Evolutionary conservation across 2,113 vertebrate genomes (phyloP).

Genomic region (Phoenicopterus ruber): DNA sequence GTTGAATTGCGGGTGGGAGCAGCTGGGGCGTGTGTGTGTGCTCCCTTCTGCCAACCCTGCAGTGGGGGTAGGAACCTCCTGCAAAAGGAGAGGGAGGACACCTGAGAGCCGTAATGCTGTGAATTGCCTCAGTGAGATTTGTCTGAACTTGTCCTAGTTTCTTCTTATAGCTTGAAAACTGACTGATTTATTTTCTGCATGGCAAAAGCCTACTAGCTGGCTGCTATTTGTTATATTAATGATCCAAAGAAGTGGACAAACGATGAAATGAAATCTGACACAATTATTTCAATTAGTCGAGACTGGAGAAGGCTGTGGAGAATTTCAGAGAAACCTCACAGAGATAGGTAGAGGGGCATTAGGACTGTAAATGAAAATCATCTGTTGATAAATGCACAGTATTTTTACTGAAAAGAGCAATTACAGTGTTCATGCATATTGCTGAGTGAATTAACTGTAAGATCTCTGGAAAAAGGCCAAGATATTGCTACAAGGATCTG

Average conservation of each 20-base stretch:
- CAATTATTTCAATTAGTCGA: constrained; percentile 27
- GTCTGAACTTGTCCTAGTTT: constrained; percentile 19
- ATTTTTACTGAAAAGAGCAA: background rate
- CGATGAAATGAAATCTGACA: constrained; percentile 20
- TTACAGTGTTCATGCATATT: background rate
- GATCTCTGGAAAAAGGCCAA: background rate
- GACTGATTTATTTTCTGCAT: constrained; percentile 4
- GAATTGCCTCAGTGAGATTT: constrained; percentile 11
- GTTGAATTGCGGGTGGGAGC: background rate
- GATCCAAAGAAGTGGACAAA: background rate
- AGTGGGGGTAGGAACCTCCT: background rate
- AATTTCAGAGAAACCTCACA: background rate
- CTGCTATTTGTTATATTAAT: background rate
- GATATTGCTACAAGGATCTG: background rate
- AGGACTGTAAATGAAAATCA: background rate
- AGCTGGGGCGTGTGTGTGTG: background rate
- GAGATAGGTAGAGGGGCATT: background rate
- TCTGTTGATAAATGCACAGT: background rate
- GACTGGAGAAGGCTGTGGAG: background rate
- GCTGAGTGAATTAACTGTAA: background rate
- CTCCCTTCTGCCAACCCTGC: background rate
- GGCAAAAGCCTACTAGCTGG: background rate
- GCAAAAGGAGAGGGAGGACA: constrained; percentile 3
- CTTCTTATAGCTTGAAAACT: background rate
- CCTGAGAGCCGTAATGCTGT: background rate